Evolutionary conservation across 2,888 invertebrate species (phyloP), one percentile per base, ranked within the genome.

Genomic region (Ephialtes manifestator): DNA sequence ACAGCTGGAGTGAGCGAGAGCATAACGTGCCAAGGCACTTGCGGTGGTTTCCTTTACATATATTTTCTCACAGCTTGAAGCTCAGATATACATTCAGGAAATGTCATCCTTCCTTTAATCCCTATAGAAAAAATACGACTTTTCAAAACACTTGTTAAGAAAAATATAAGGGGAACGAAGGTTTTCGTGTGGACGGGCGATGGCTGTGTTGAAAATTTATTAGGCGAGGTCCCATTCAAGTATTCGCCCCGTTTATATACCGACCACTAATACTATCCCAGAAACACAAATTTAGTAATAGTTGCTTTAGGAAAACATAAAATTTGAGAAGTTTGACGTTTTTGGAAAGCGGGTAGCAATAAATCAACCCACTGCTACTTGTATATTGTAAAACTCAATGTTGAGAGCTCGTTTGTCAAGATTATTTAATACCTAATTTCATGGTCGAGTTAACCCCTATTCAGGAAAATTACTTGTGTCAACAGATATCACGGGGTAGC

Each of bases 271-370:
- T n/a, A n/a, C n/a, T n/a, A 48, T 68, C 13, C 3, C 48, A 15
- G 35, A 11, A 53, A 53, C 11, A 35, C 35, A 31, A 35, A 86
- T 89, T 82, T 87, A 89, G 89, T 89, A 90, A 90, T 87, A 88
- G 81, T 83, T 83, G 77, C 80, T 81, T n/a, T 81, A 88, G 90
- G 90, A 48, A 35, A 86, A 39, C 80, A 91, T 88, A 77, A 89
- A 13, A 7, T 48, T 5, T 7, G 28, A 18, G 84, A 53, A 88
- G 87, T 86, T 86, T 65, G 35, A 8, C 51, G 24, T 10, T 51
- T 11, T 67, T 43, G 20, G 18, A 39, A 46, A 18, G 24, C 8
- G 5, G 31, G 4, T n/a, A 18, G 13, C 11, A 28, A 35, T 28
- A 35, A 35, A 39, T 35, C 63, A 60, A 60, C 2, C 20, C 58